Conservation (phyloP, 2,888 invertebrate species). For the Xestoiulus laeticollis region DNA sequence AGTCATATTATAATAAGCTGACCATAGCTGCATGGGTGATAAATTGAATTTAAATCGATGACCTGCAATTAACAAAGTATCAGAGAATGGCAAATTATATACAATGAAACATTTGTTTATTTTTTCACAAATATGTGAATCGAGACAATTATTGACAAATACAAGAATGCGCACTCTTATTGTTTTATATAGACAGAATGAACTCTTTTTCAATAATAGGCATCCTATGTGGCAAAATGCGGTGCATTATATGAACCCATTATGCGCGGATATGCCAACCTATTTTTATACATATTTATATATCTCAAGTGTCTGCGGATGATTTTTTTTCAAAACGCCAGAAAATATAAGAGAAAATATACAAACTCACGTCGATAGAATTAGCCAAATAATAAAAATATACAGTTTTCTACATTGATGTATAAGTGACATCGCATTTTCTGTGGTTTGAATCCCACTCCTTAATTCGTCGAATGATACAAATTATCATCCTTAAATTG, state of each 20-base stretch:
- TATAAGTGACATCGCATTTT: neutral
- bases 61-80: too few relatives aligned
- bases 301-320: neutral
- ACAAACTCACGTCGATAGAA: neutral
- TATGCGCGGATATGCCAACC: neutral
- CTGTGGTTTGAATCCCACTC: neutral
- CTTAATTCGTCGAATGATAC: neutral
- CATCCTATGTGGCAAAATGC: neutral
- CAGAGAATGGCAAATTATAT: neutral
- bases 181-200: neutral
- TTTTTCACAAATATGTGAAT: constrained; percentile 33
- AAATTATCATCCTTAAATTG: neutral
- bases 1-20: too few relatives aligned
- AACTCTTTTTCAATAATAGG: constrained; percentile 1
- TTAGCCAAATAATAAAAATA: neutral
- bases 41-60: too few relatives aligned
- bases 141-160: constrained; percentile 8
- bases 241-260: neutral
- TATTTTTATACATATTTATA: constrained; percentile 32
- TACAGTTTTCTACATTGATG: neutral
- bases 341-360: neutral
- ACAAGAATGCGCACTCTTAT: constrained; percentile 19
- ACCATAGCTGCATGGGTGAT: too few relatives aligned
- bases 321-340: neutral
- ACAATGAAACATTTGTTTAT: constrained; percentile 19